A percentile compares a stretch with the other conserved stretches of the same genome.
These are phyloP conservation scores for Cynoglossus semilaevis DNA, from an alignment of 2,113 vertebrate genomes.

Conservation along the genomic window DNA sequence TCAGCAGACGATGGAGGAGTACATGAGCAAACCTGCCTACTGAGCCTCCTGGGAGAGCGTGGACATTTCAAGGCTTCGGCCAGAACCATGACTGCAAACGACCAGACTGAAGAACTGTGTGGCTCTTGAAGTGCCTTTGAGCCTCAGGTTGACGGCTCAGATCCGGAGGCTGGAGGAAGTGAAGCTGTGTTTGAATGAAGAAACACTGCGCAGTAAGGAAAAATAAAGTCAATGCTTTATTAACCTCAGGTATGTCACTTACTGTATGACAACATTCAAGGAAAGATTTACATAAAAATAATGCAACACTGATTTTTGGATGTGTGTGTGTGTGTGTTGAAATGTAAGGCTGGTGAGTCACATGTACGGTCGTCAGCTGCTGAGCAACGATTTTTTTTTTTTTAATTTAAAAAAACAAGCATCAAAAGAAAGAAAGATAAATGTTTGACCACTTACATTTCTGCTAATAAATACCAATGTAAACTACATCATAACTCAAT, in stretches of 20 bases:
- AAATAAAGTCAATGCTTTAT: conserved; percentile 82
- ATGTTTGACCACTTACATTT: conserved; percentile 40
- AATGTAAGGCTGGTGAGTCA: conserved; percentile 53
- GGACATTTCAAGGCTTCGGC: conserved; percentile 2
- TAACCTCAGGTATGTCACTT: conserved; percentile 73
- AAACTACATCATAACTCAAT: conserved; percentile 62
- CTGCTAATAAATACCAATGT: conserved; percentile 54
- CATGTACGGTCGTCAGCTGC: conserved; percentile 39
- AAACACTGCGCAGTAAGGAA: conserved; percentile 70
- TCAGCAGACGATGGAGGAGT: conserved; percentile 91
- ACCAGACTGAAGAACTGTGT: not conserved
- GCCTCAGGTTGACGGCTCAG: not conserved
- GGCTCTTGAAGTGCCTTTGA: conserved; percentile 19
- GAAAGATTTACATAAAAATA: conserved; percentile 53
- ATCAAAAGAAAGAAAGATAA: conserved; percentile 35
- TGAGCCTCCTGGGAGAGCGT: conserved; percentile 35
- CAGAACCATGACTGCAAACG: not conserved
- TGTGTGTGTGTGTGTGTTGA: conserved; percentile 26
- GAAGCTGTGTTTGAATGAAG: conserved; percentile 45
- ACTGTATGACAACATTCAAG: conserved; percentile 66
- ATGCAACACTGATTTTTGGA: conserved; percentile 53
- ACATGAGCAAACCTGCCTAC: conserved; percentile 89
- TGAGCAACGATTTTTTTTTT: conserved; percentile 30
- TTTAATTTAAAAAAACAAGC: conserved; percentile 19
- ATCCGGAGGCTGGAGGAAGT: too few species aligned